phyloP scores from a whole-genome alignment of 2,113 vertebrate genomes.

The Lipophrys pholis region DNA sequence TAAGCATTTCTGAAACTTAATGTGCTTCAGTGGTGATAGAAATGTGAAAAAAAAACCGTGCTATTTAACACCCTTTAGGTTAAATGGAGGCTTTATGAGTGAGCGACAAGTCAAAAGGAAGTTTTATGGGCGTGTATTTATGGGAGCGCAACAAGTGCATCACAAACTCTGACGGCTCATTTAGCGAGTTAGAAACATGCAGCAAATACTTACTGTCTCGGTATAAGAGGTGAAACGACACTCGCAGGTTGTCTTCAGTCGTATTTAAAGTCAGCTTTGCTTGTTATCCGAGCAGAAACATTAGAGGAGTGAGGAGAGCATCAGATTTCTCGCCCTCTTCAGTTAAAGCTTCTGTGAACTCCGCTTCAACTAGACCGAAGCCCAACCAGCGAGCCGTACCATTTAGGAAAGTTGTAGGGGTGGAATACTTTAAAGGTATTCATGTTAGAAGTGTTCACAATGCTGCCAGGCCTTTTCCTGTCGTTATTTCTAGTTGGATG shows the following conservation, averaged over 20 bases:
- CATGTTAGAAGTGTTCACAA: neutral
- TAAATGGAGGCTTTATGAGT: neutral
- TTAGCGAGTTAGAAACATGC: neutral
- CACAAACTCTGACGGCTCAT: neutral
- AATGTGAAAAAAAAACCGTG: no score
- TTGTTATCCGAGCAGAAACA: neutral
- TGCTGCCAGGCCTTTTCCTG: fast-evolving
- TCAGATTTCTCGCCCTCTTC: neutral
- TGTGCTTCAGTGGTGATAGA: no score
- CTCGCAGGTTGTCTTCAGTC: neutral
- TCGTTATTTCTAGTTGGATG: neutral
- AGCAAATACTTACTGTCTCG: slow-evolving; percentile 47
- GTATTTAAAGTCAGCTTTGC: neutral
- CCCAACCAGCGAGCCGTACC: slow-evolving; percentile 53
- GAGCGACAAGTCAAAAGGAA: neutral
- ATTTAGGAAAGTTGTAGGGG: slow-evolving; percentile 38
- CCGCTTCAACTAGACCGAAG: neutral
- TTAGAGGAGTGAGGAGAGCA: neutral
- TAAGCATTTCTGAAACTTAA: slow-evolving; percentile 1
- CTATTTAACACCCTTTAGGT: no score
- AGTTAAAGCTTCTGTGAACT: slow-evolving; percentile 18
- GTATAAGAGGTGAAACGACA: neutral
- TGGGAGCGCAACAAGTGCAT: slow-evolving; percentile 66
- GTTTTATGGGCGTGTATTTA: neutral
- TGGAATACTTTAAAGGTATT: neutral